phyloP scores from a whole-genome alignment of 1,140 invertebrate species.

The Penaeus chinensis region DNA sequence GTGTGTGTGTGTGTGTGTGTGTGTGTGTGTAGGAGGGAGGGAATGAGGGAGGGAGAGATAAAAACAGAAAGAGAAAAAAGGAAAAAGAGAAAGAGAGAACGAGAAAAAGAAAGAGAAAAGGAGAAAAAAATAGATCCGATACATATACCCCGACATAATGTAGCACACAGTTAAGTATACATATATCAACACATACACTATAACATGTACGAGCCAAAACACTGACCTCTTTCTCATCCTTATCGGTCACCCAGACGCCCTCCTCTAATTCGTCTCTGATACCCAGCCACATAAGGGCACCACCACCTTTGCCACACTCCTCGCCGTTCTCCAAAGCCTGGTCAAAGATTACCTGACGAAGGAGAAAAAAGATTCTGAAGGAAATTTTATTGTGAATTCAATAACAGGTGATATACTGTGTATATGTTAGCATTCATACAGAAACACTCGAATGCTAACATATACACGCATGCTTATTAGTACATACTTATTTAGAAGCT shows the following conservation, averaged over 20 bases:
- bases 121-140: too few species aligned
- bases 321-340: conserved; percentile 1
- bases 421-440: not conserved
- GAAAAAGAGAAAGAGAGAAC: too few species aligned
- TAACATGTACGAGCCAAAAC: not conserved
- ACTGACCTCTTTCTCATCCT: not conserved
- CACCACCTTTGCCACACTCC: conserved; percentile 10
- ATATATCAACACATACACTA: too few species aligned
- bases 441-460: not conserved
- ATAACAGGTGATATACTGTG: not conserved
- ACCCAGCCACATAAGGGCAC: conserved; percentile 45
- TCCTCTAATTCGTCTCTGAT: conserved; percentile 1
- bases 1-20: not conserved
- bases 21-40: conserved; percentile 12
- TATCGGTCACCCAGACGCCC: not conserved
- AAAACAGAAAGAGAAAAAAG: too few species aligned
- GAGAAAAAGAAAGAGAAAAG: too few species aligned
- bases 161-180: too few species aligned
- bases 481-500: not conserved
- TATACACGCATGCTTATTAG: not conserved
- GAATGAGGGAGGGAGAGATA: not conserved
- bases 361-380: too few species aligned
- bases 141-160: too few species aligned
- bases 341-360: conserved; percentile 6
- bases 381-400: too few species aligned